These are phyloP conservation scores for Allygus modestus DNA, from an alignment of 2,888 invertebrate species.

Conservation along the genomic window DNA sequence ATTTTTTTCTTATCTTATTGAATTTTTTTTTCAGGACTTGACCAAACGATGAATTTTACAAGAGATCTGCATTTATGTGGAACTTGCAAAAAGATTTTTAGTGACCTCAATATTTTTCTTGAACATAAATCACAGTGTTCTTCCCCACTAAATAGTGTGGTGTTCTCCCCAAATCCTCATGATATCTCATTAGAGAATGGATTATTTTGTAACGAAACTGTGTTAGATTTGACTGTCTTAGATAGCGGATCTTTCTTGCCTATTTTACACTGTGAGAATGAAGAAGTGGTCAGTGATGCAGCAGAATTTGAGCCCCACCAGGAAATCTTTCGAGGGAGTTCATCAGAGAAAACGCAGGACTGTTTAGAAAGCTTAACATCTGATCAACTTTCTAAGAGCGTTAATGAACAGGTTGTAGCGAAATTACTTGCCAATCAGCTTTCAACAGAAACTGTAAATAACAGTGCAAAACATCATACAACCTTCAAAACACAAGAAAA, in stretches of 20 bases:
- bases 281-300: slow-evolving; percentile 33
- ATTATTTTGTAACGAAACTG: not conserved
- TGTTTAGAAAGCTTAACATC: not conserved
- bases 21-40: too few relatives aligned
- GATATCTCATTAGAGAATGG: slow-evolving; percentile 38
- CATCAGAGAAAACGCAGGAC: not conserved
- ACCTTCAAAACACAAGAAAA: not conserved
- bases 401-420: not conserved
- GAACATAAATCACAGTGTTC: slow-evolving; percentile 58
- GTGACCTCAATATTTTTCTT: slow-evolving; percentile 53
- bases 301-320: not conserved
- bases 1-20: too few relatives aligned
- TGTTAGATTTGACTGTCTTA: slow-evolving; percentile 27
- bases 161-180: slow-evolving; percentile 17
- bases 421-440: not conserved
- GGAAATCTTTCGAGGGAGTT: not conserved
- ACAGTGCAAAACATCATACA: not conserved
- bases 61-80: slow-evolving; percentile 62
- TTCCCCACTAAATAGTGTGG: not conserved
- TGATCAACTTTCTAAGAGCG: not conserved
- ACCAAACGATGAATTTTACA: slow-evolving; percentile 49
- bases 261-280: slow-evolving; percentile 36
- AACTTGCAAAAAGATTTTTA: slow-evolving; percentile 54
- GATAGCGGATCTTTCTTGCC: slow-evolving; percentile 9
- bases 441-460: not conserved